phyloP scores from a whole-genome alignment of 2,888 invertebrate genomes.

The Emmelina monodactyla region DNA sequence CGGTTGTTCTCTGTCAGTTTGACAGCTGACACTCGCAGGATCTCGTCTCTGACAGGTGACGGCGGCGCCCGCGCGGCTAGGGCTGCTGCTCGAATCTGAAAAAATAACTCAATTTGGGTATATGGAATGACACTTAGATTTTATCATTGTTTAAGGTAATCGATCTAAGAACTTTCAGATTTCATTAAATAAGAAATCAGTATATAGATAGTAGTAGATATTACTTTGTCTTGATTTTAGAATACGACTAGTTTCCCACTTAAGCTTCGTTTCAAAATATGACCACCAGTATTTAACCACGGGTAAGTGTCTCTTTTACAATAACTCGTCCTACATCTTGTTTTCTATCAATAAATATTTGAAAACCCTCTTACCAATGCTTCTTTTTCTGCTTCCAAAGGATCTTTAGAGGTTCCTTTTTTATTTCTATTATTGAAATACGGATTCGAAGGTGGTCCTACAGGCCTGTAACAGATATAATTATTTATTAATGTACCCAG shows the following conservation, averaged over 20 bases:
- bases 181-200: no score
- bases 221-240: no score
- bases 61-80: constrained; percentile 47
- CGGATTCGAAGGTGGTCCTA: constrained; percentile 48
- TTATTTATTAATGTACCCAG: no score
- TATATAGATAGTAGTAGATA: no score
- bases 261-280: no score
- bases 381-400: constrained; percentile 65
- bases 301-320: no score
- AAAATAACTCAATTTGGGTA: constrained; percentile 4
- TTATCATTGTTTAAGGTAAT: no score
- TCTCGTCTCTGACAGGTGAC: constrained; percentile 48
- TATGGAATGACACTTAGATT: no score
- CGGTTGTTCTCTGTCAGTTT: constrained; percentile 64
- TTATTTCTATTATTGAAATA: constrained; percentile 47
- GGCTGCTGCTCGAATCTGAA: constrained; percentile 46
- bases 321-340: no score
- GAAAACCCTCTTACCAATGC: constrained; percentile 52
- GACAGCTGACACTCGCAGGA: constrained; percentile 53
- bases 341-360: no score
- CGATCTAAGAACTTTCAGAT: no score
- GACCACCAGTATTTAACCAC: no score
- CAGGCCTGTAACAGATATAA: constrained; percentile 32
- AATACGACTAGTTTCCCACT: background rate
- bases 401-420: constrained; percentile 43